Conservation (phyloP, 2,113 vertebrate genomes). For the Oreochromis niloticus region DNA sequence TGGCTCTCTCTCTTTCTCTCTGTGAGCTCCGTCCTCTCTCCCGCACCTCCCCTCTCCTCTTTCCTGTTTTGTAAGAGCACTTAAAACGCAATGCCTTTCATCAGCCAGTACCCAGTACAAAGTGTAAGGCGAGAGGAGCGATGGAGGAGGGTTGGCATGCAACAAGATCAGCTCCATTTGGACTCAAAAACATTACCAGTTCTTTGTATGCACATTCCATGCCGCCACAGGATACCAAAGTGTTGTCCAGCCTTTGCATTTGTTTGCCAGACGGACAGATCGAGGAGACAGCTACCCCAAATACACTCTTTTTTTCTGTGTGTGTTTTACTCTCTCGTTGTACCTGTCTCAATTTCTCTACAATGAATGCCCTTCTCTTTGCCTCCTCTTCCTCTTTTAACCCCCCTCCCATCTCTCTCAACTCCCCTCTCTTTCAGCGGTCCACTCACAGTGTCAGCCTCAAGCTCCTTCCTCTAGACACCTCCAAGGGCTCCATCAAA, state of each 20-base stretch:
- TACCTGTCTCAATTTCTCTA: conserved; percentile 20
- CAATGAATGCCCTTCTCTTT: neutral
- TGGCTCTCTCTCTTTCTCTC: neutral
- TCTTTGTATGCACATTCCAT: conserved; percentile 12
- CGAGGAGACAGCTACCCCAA: neutral
- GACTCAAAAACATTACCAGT: neutral
- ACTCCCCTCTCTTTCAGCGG: neutral
- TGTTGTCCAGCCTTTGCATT: neutral
- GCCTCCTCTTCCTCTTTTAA: neutral
- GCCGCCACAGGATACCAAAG: neutral
- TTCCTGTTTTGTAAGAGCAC: conserved; percentile 17
- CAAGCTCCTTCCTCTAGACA: conserved; percentile 51
- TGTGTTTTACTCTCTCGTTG: neutral
- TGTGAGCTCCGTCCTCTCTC: neutral
- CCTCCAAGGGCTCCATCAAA: conserved; percentile 65
- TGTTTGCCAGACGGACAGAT: conserved; percentile 1
- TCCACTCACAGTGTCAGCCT: conserved; percentile 43
- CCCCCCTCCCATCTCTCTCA: neutral
- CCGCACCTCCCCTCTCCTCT: neutral
- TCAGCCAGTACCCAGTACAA: neutral
- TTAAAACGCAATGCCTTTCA: conserved; percentile 28
- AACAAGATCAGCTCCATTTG: conserved; percentile 10
- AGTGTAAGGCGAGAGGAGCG: neutral
- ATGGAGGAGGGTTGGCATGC: neutral
- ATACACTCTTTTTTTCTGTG: neutral